Evolutionary conservation across 2,888 invertebrate genomes (phyloP).

Genomic region (Aricia artaxerxes): DNA sequence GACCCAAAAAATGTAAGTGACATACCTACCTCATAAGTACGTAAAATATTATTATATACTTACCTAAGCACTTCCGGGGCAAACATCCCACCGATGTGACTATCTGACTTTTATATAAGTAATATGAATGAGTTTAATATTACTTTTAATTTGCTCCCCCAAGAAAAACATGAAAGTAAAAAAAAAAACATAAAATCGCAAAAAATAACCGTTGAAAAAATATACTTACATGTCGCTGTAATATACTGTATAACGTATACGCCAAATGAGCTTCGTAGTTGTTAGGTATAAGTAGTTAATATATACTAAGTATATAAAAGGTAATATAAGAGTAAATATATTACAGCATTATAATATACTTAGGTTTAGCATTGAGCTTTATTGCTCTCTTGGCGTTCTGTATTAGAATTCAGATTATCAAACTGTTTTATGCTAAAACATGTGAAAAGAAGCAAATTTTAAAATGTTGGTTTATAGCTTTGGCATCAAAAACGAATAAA

Average conservation of each 20-base stretch:
- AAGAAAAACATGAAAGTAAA: constrained; percentile 12
- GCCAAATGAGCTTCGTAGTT: constrained; percentile 23
- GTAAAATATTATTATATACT: too few relatives aligned
- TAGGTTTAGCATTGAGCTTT: not conserved
- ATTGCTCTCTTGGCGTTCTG: not conserved
- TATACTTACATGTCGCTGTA: constrained; percentile 14
- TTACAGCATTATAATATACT: not conserved
- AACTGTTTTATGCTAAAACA: too few relatives aligned
- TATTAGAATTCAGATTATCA: not conserved
- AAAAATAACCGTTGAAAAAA: not conserved
- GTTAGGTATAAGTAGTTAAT: not conserved
- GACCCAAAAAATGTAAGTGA: too few relatives aligned
- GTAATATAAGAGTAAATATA: not conserved
- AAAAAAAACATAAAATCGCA: constrained; percentile 21
- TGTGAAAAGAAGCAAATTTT: not conserved
- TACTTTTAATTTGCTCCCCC: constrained; percentile 6
- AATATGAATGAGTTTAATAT: not conserved
- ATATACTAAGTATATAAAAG: not conserved
- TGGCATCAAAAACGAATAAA: not conserved
- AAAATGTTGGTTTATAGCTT: not conserved
- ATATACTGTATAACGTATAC: not conserved
- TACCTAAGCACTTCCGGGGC: too few relatives aligned
- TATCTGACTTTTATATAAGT: too few relatives aligned
- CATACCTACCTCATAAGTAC: too few relatives aligned
- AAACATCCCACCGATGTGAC: too few relatives aligned